Percentiles rank a stretch among this genome's conserved stretches.
Conservation (phyloP, 2,888 invertebrate genomes). For the Geotrupes spiniger region DNA sequence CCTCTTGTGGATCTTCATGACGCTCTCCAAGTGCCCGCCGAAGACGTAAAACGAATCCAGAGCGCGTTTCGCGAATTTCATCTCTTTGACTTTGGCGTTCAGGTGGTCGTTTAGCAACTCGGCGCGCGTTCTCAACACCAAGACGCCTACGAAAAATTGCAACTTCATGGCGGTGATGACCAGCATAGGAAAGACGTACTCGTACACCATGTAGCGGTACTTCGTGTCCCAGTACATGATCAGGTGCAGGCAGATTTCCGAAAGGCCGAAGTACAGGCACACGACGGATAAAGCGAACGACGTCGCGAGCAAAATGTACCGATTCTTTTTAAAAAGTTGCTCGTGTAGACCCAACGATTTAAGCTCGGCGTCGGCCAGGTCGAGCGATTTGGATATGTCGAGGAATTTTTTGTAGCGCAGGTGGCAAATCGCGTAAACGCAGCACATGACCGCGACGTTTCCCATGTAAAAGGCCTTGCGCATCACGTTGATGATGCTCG, state of each 20-base stretch:
- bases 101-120: slow-evolving; percentile 13
- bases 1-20: slow-evolving; percentile 18
- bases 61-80: neutral
- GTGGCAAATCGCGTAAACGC: slow-evolving; percentile 11
- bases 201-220: neutral
- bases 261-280: neutral
- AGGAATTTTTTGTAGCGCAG: slow-evolving; percentile 17
- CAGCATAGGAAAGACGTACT: neutral
- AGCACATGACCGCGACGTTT: slow-evolving; percentile 14
- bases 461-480: slow-evolving; percentile 12
- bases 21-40: slow-evolving; percentile 10
- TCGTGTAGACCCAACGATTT: slow-evolving; percentile 9
- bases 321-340: neutral
- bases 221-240: slow-evolving; percentile 1
- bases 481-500: slow-evolving; percentile 18
- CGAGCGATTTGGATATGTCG: slow-evolving; percentile 5
- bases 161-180: slow-evolving; percentile 17
- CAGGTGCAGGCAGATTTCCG: neutral
- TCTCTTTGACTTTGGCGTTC: slow-evolving; percentile 2
- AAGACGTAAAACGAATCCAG: slow-evolving; percentile 6
- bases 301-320: neutral
- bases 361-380: slow-evolving; percentile 14
- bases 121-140: slow-evolving; percentile 13
- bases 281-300: neutral
- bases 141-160: slow-evolving; percentile 18